Evolutionary conservation across 1,140 invertebrate species (phyloP).

Genomic region (Drosophila pectinifera): DNA sequence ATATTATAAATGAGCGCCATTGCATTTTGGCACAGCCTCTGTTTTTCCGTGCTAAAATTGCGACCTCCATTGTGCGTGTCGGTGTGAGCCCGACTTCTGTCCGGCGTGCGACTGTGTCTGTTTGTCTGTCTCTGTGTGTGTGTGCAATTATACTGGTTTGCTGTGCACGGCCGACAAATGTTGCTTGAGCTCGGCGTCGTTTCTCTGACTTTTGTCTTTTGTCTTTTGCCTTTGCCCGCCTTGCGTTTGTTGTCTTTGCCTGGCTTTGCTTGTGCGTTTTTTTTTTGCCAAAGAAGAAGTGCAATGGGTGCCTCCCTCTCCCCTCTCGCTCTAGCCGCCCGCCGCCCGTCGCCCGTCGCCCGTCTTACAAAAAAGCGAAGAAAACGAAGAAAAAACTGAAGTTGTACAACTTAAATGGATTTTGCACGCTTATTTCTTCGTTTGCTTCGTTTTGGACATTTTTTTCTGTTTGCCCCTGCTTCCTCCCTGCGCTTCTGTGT

Average conservation of each 20-base stretch:
- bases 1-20: too few species aligned
- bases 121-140: slow-evolving; percentile 38
- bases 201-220: slow-evolving; percentile 46
- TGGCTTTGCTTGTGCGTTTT: slow-evolving; percentile 21
- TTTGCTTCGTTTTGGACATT: slow-evolving; percentile 30
- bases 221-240: slow-evolving; percentile 39
- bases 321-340: neutral
- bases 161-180: slow-evolving; percentile 74
- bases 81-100: slow-evolving; percentile 27
- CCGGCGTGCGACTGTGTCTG: slow-evolving; percentile 21
- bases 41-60: neutral
- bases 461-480: slow-evolving; percentile 12
- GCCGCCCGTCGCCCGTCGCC: neutral
- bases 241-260: slow-evolving; percentile 32
- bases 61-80: slow-evolving; percentile 12
- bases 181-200: slow-evolving; percentile 53
- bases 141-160: slow-evolving; percentile 81
- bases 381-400: slow-evolving; percentile 21
- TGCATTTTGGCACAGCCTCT: too few species aligned
- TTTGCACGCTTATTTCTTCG: slow-evolving; percentile 64
- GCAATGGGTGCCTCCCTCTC: slow-evolving; percentile 21
- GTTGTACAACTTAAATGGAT: slow-evolving; percentile 62
- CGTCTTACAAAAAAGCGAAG: neutral
- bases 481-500: slow-evolving; percentile 6
- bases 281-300: slow-evolving; percentile 15